Percentiles rank a stretch among this genome's conserved stretches.
Evolutionary conservation across 2,113 vertebrate genomes (phyloP).

Genomic region (Rattus norvegicus): GRCr8 NC_086028.1:105866501-105867000

Average conservation of each 20-base stretch:
- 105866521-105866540: background rate
- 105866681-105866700: background rate
- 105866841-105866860: fast-evolving
- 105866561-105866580: background rate
- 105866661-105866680: background rate
- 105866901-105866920: fast-evolving
- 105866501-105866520: background rate
- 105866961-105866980: background rate
- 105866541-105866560: background rate
- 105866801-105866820: background rate
- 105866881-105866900: background rate
- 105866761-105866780: background rate
- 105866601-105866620: fast-evolving
- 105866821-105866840: background rate
- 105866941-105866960: background rate
- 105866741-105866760: fast-evolving
- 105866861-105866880: background rate
- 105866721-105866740: too few species aligned
- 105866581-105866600: background rate
- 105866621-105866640: fast-evolving
- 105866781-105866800: background rate
- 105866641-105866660: background rate
- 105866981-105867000: background rate
- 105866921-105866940: background rate
- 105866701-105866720: fast-evolving